Conservation (phyloP, 2,113 vertebrate species). For the Azemiops feae region DNA sequence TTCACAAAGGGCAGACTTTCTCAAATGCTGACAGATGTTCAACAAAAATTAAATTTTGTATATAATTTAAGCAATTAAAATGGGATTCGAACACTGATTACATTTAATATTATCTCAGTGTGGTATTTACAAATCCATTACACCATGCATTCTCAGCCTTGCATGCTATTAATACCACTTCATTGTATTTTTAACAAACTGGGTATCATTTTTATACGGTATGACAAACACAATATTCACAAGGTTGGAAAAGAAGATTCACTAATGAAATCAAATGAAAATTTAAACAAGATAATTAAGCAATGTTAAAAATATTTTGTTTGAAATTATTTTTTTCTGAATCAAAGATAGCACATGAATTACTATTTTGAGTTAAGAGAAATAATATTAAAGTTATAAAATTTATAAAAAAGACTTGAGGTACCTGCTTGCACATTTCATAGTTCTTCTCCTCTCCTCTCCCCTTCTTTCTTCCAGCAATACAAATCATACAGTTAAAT, state of each 20-base stretch:
- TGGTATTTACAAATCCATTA: not conserved
- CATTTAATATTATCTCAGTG: not conserved
- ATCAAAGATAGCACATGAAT: not conserved
- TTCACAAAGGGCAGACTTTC: not conserved
- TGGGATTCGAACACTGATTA: not conserved
- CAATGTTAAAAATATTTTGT: not conserved
- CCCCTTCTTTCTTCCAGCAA: not conserved
- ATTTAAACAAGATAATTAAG: not conserved
- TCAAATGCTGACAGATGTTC: not conserved
- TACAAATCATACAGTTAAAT: not conserved
- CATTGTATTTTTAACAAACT: not conserved
- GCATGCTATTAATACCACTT: not conserved
- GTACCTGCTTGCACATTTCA: not conserved
- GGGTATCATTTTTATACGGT: not conserved
- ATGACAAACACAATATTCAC: not conserved
- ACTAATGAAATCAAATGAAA: not conserved
- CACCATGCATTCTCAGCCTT: not conserved
- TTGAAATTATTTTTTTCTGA: not conserved
- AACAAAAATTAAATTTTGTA: not conserved
- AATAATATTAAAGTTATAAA: not conserved
- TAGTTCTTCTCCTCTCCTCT: too few species aligned
- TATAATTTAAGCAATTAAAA: constrained; percentile 22
- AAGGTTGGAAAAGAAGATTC: not conserved
- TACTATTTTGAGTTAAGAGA: not conserved
- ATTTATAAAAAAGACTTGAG: not conserved